A percentile compares a stretch with the other conserved stretches of the same genome.
These are phyloP conservation scores for Endomychus coccineus DNA, from an alignment of 2,888 invertebrate species.

Conservation along the genomic window DNA sequence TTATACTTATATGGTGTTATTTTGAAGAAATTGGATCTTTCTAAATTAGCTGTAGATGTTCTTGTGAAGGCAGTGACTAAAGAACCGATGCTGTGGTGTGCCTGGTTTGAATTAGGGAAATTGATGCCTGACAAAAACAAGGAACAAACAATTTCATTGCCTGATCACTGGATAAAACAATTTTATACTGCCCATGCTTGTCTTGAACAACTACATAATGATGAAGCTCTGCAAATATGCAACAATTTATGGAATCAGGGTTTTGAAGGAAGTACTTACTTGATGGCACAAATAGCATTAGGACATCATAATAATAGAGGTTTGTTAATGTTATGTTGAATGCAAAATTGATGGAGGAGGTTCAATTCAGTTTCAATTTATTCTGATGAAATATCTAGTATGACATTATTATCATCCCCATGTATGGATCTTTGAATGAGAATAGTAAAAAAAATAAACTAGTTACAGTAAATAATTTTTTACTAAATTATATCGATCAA, in stretches of 20 bases:
- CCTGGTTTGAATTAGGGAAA: conserved; percentile 87
- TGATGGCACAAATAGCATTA: conserved; percentile 86
- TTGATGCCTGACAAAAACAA: conserved; percentile 68
- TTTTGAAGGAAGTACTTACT: conserved; percentile 80
- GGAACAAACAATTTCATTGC: conserved; percentile 56
- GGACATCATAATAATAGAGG: conserved; percentile 89
- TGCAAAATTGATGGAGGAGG: too few species aligned
- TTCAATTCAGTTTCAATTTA: too few species aligned
- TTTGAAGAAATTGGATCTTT: conserved; percentile 76
- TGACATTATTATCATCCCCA: too few species aligned
- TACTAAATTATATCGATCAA: too few species aligned
- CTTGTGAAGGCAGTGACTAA: conserved; percentile 70
- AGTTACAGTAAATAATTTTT: too few species aligned
- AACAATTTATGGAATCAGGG: conserved; percentile 68
- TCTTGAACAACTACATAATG: conserved; percentile 81
- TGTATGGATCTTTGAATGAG: too few species aligned
- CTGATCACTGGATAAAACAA: conserved; percentile 90
- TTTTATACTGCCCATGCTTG: conserved; percentile 88
- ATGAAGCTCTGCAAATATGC: conserved; percentile 82
- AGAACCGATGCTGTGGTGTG: conserved; percentile 87
- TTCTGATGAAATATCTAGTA: too few species aligned
- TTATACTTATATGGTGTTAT: conserved; percentile 88
- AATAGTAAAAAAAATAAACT: too few species aligned
- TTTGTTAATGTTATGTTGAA: too few species aligned
- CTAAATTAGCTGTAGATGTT: conserved; percentile 68